Base-by-base conservation (phyloP, 2,888 invertebrate species). In the Parascotia fuliginaria region DNA sequence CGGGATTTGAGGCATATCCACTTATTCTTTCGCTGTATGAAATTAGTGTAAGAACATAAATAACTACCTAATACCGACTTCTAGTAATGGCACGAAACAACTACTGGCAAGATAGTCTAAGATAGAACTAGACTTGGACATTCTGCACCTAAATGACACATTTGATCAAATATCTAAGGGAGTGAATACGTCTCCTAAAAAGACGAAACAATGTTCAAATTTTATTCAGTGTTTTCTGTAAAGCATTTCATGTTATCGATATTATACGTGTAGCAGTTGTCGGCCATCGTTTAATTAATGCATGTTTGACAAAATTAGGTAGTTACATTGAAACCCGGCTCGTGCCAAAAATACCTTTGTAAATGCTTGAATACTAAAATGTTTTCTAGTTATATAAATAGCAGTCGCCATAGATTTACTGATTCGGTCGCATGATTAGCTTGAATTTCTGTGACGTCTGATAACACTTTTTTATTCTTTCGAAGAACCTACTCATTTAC, bases 381-480 rank as follows among this genome's bases (percentile, higher is more conserved):
- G 27, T 37, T 42, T 53, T 56, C 45, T 38, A 54, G 37, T 31
- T 46, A 42, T 50, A 42, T 49, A 48, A 33, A 28, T 37, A 16
- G 42, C 44, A 48, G 36, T 32, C n/a, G n/a, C n/a, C n/a, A n/a
- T n/a, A n/a, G n/a, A n/a, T n/a, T n/a, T n/a, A n/a, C n/a, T n/a
- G n/a, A n/a, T n/a, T n/a, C 38, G 38, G 47, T 42, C 51, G 33
- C 63, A 49, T 50, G 34, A 55, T 52, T 53, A 40, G 43, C 37
- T 36, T 38, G 13, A 51, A 49, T 59, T 43, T 34, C 40, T 42
- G 32, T 57, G 42, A 43, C 41, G 48, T 48, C 28, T 32, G 47
- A 28, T 27, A 40, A 43, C 39, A 42, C 41, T 53, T 46, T 34
- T 40, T 36, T 40, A 42, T 42, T 42, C 12, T 43, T 32, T 47